Conservation (phyloP, 2,797 vertebrate genomes). For the Zenarchopterus dispar region DNA sequence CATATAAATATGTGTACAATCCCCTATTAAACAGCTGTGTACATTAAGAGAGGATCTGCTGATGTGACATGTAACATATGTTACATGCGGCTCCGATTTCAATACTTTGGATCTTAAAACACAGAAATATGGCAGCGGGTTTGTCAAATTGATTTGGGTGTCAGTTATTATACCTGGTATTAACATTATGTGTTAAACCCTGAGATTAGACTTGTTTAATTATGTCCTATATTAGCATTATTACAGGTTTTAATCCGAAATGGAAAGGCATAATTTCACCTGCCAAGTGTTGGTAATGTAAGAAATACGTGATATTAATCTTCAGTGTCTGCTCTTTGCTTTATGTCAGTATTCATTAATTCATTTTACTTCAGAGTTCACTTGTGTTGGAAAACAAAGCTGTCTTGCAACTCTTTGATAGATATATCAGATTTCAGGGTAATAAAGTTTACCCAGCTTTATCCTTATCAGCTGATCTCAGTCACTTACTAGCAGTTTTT, state of each 20-base stretch:
- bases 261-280: background rate
- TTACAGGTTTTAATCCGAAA: background rate
- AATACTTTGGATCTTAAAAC: no score
- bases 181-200: no score
- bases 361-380: constrained; percentile 1
- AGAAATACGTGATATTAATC: background rate
- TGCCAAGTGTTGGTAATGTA: background rate
- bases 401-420: background rate
- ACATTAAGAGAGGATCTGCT: no score
- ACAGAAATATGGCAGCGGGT: no score
- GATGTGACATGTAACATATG: no score
- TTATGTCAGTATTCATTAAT: background rate
- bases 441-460: background rate
- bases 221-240: background rate
- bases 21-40: no score
- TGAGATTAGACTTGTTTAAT: background rate
- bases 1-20: background rate
- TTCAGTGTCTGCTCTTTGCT: background rate
- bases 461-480: constrained; percentile 2
- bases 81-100: no score
- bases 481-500: background rate
- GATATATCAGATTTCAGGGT: background rate
- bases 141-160: no score
- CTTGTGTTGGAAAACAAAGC: background rate
- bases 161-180: no score